phyloP scores from a whole-genome alignment of 2,797 vertebrate genomes.

The Coccyzus lansbergi region DNA sequence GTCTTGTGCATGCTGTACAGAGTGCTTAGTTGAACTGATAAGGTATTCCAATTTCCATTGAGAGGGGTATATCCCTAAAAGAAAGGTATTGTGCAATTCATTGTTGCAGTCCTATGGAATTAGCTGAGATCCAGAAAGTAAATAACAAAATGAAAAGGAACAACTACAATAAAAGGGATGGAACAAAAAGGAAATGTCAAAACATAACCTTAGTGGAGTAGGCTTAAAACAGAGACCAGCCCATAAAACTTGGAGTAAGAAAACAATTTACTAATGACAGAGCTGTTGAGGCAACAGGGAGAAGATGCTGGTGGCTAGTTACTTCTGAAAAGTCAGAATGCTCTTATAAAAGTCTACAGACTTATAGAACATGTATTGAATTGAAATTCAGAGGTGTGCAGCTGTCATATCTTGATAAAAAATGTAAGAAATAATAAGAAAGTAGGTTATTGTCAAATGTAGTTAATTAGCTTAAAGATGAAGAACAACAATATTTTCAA shows the following conservation, averaged over 20 bases:
- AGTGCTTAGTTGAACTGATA: neutral
- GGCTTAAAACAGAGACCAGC: neutral
- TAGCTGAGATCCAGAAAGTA: neutral
- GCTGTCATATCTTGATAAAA: neutral
- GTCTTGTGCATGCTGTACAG: neutral
- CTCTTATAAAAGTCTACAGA: neutral
- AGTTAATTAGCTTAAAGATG: neutral
- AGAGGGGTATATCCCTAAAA: neutral
- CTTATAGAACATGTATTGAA: neutral
- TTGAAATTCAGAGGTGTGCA: neutral
- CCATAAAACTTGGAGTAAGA: neutral
- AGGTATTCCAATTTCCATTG: neutral
- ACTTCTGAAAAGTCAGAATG: neutral
- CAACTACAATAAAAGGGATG: neutral
- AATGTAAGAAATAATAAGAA: neutral
- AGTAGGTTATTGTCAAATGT: neutral
- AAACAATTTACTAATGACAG: neutral
- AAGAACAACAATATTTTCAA: neutral
- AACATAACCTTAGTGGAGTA: neutral
- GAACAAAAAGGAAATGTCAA: neutral
- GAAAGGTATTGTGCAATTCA: neutral
- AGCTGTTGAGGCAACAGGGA: neutral
- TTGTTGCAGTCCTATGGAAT: neutral
- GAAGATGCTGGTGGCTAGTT: neutral
- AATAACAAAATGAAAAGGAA: neutral